These are phyloP conservation scores for Cheilosia vernalis DNA, from an alignment of 2,888 invertebrate genomes.

Conservation along the genomic window DNA sequence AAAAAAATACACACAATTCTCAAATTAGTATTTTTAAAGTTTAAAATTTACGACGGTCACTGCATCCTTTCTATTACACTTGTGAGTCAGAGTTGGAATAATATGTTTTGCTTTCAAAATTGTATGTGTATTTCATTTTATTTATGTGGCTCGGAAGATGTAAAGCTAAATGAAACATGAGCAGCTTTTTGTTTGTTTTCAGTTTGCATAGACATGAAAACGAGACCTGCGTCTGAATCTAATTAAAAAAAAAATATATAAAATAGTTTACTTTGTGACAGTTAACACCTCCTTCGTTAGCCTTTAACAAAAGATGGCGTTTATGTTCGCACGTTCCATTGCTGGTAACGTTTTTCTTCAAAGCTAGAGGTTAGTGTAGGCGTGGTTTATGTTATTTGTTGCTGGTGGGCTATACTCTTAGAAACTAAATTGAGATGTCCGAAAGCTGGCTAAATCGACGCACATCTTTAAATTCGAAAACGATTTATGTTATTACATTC, in stretches of 20 bases:
- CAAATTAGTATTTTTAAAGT: constrained; percentile 11
- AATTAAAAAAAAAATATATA: constrained; percentile 2
- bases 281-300: constrained; percentile 10
- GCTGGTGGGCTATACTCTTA: too few relatives aligned
- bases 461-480: too few relatives aligned
- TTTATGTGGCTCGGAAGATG: constrained; percentile 28
- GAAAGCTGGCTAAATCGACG: too few relatives aligned
- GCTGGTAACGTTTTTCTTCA: not conserved
- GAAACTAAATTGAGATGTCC: too few relatives aligned
- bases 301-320: constrained; percentile 17
- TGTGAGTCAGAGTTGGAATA: constrained; percentile 24
- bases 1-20: not conserved
- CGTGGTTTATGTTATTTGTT: not conserved
- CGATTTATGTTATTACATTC: too few relatives aligned
- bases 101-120: not conserved
- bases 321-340: not conserved
- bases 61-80: not conserved
- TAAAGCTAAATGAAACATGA: constrained; percentile 11
- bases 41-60: not conserved
- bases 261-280: constrained; percentile 5
- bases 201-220: constrained; percentile 40
- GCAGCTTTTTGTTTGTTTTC: constrained; percentile 14
- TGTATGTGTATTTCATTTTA: constrained; percentile 6
- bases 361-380: not conserved
- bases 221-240: not conserved